A percentile compares a stretch with the other conserved stretches of the same genome.
Evolutionary conservation across 2,797 vertebrate species (phyloP).

Genomic region (Peromyscus nudipes): DNA sequence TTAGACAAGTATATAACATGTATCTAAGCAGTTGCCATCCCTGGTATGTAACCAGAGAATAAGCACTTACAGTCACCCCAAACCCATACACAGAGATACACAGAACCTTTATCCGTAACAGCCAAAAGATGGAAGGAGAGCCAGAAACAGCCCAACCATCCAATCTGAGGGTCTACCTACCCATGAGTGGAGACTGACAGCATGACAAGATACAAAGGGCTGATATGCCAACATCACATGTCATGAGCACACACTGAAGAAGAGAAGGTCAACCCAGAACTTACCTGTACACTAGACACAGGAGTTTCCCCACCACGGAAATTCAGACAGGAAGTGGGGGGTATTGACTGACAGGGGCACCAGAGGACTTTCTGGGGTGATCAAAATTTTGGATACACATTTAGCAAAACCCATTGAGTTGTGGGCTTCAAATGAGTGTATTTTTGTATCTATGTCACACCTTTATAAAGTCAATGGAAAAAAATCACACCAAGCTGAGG

Average conservation of each 20-base stretch:
- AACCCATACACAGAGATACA: background rate
- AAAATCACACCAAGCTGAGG: background rate
- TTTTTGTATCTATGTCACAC: background rate
- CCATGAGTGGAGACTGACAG: background rate
- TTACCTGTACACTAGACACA: background rate
- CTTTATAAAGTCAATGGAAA: background rate
- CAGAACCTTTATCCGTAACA: background rate
- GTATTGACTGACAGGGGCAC: background rate
- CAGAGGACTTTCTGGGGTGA: background rate
- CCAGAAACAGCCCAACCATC: background rate
- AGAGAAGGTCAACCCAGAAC: background rate
- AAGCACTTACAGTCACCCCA: background rate
- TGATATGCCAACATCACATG: accelerated
- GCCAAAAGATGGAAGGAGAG: background rate
- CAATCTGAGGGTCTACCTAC: background rate
- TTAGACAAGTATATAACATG: background rate
- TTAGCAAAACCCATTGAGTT: background rate
- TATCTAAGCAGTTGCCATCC: background rate
- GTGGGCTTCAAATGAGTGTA: background rate
- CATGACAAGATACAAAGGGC: too few relatives aligned
- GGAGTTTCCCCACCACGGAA: background rate
- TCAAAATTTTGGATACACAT: background rate
- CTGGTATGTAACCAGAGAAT: background rate
- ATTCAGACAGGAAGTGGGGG: background rate
- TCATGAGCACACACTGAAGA: background rate